Conservation (phyloP, 2,797 vertebrate genomes). For the Leptoclinus maculatus region DNA sequence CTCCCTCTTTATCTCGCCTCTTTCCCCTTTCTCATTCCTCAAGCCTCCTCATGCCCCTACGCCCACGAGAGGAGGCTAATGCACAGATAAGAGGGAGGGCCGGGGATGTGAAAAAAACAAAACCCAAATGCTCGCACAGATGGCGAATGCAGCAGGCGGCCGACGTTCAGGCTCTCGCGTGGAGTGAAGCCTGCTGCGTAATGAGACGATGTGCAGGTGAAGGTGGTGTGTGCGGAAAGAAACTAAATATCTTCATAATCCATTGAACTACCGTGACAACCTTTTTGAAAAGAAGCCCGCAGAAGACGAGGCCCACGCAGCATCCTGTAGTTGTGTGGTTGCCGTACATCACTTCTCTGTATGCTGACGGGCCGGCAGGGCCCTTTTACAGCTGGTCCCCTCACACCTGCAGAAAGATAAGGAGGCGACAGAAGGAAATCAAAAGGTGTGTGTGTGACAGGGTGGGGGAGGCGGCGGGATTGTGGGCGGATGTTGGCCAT, state of each 20-base stretch:
- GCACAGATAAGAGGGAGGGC: constrained; percentile 69
- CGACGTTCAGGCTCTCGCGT: neutral
- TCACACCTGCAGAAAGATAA: constrained; percentile 20
- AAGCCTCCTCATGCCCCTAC: constrained; percentile 55
- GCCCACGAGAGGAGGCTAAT: constrained; percentile 73
- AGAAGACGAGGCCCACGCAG: constrained; percentile 19
- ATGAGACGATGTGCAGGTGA: constrained; percentile 21
- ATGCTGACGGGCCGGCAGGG: constrained; percentile 31
- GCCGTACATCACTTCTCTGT: constrained; percentile 4
- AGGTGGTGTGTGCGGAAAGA: constrained; percentile 17
- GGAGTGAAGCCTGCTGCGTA: neutral
- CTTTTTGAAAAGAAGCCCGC: neutral
- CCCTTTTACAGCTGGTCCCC: constrained; percentile 27
- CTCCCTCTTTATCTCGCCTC: constrained; percentile 78
- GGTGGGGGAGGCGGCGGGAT: neutral
- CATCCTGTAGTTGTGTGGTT: neutral
- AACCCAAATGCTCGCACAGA: constrained; percentile 29
- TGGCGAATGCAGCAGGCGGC: constrained; percentile 8
- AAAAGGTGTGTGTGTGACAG: constrained; percentile 24
- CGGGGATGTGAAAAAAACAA: constrained; percentile 41
- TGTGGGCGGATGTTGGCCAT: constrained; percentile 39
- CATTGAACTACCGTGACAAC: constrained; percentile 40
- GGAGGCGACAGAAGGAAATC: constrained; percentile 42
- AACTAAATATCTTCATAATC: constrained; percentile 42
- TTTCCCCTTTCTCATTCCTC: constrained; percentile 69